These are phyloP conservation scores for Scrobipalpa atriplicella DNA, from an alignment of 2,888 invertebrate species.

Conservation along the genomic window DNA sequence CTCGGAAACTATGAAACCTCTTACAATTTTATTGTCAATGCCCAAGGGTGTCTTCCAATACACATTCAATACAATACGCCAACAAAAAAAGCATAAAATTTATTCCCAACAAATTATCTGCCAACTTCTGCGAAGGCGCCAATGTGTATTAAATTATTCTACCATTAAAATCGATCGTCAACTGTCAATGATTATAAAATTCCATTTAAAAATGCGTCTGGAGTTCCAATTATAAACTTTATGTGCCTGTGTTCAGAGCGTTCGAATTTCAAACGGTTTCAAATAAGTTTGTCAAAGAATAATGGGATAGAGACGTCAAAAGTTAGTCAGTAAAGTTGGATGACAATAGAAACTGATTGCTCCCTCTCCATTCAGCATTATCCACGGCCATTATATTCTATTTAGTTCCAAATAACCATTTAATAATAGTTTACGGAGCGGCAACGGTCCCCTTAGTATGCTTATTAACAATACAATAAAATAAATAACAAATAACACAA, in stretches of 20 bases:
- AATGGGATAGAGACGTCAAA: constrained; percentile 71
- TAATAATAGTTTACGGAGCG: constrained; percentile 74
- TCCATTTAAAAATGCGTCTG: background rate
- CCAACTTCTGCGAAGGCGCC: constrained; percentile 66
- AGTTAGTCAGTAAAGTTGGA: constrained; percentile 53
- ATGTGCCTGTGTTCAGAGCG: constrained; percentile 4
- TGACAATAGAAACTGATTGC: constrained; percentile 76
- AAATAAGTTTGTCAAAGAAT: constrained; percentile 48
- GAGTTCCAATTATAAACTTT: constrained; percentile 24
- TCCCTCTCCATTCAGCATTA: constrained; percentile 71
- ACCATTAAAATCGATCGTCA: constrained; percentile 51
- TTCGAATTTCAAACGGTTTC: constrained; percentile 3
- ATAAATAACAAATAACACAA: constrained; percentile 77
- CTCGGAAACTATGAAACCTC: constrained; percentile 34
- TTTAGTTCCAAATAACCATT: constrained; percentile 82
- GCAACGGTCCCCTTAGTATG: constrained; percentile 70
- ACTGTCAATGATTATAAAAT: constrained; percentile 39
- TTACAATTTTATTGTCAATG: constrained; percentile 33
- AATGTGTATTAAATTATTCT: constrained; percentile 57
- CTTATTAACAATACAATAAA: constrained; percentile 83
- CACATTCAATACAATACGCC: constrained; percentile 15
- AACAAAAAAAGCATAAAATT: constrained; percentile 42
- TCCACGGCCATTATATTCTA: constrained; percentile 81
- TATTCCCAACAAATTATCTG: constrained; percentile 72
- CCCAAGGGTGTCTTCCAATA: constrained; percentile 32